These are phyloP conservation scores for Trichoplusia ni DNA, from an alignment of 1,140 invertebrate species.

Conservation along the genomic window DNA sequence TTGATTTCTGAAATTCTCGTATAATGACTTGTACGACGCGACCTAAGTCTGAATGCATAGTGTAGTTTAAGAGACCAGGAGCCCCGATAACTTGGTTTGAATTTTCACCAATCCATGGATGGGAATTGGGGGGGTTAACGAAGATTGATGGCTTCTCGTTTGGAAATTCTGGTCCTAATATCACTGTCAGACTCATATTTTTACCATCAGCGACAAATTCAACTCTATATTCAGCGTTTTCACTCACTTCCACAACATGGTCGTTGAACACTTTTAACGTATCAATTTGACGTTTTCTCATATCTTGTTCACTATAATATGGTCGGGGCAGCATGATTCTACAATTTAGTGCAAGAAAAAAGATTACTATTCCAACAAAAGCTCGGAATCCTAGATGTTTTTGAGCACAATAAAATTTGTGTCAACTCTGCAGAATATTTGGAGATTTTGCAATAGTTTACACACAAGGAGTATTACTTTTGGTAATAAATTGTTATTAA, in stretches of 20 bases:
- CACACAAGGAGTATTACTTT: too few species aligned
- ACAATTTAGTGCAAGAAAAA: background rate
- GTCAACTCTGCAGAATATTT: background rate
- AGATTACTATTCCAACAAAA: background rate
- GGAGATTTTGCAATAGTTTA: too few species aligned
- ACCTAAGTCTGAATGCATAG: conserved; percentile 89
- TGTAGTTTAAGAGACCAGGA: conserved; percentile 88
- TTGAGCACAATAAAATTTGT: background rate
- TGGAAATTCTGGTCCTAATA: conserved; percentile 86
- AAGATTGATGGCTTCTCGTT: conserved; percentile 87
- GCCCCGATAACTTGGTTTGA: conserved; percentile 85
- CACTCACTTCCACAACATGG: conserved; percentile 86
- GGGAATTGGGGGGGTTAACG: conserved; percentile 84
- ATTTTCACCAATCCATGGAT: conserved; percentile 86
- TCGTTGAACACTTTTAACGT: conserved; percentile 88
- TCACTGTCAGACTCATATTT: conserved; percentile 85
- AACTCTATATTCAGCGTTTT: conserved; percentile 87
- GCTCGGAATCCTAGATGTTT: background rate
- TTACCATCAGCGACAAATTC: conserved; percentile 84
- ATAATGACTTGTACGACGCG: conserved; percentile 90
- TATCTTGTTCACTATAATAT: conserved; percentile 76
- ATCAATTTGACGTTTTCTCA: conserved; percentile 84
- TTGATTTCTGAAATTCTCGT: conserved; percentile 86
- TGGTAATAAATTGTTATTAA: too few species aligned
- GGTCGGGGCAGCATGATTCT: conserved; percentile 57